Evolutionary conservation across 2,888 invertebrate genomes (phyloP).

Genomic region (Drosophila antonietae): DNA sequence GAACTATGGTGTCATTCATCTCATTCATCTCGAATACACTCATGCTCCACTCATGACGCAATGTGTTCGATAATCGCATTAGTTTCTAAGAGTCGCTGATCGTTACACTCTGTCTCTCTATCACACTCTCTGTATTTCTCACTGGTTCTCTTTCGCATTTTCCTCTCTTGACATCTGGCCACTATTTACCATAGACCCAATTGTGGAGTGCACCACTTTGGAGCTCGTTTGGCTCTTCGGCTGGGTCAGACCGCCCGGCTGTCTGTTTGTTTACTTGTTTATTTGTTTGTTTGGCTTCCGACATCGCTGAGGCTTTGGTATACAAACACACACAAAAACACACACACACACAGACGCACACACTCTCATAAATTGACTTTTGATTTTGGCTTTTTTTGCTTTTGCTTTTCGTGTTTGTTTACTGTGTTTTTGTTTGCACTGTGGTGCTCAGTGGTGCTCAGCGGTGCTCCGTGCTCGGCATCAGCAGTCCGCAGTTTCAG

Average conservation of each 20-base stretch:
- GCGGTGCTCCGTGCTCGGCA: constrained; percentile 13
- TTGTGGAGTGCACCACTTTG: constrained; percentile 38
- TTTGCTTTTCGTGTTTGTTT: constrained; percentile 64
- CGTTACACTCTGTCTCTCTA: constrained; percentile 8
- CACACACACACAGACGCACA: constrained; percentile 7
- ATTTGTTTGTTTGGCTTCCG: constrained; percentile 72
- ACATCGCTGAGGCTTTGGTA: constrained; percentile 40
- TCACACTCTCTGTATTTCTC: neutral
- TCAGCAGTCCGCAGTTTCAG: constrained; percentile 34
- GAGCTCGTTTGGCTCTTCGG: constrained; percentile 37
- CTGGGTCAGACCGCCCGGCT: constrained; percentile 54
- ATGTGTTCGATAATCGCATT: constrained; percentile 57
- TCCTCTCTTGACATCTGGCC: constrained; percentile 26
- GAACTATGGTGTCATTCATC: neutral
- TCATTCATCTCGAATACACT: constrained; percentile 6
- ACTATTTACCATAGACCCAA: constrained; percentile 37
- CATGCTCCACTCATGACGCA: constrained; percentile 48
- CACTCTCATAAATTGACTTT: constrained; percentile 42
- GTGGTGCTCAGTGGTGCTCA: constrained; percentile 16
- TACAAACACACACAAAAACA: constrained; percentile 16
- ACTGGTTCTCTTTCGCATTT: neutral
- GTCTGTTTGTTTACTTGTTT: constrained; percentile 41
- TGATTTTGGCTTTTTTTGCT: constrained; percentile 55
- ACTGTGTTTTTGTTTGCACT: constrained; percentile 58
- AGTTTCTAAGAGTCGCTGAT: constrained; percentile 26